Evolutionary conservation across 2,888 invertebrate species (phyloP).

Genomic region (Epirrhoe alternata): DNA sequence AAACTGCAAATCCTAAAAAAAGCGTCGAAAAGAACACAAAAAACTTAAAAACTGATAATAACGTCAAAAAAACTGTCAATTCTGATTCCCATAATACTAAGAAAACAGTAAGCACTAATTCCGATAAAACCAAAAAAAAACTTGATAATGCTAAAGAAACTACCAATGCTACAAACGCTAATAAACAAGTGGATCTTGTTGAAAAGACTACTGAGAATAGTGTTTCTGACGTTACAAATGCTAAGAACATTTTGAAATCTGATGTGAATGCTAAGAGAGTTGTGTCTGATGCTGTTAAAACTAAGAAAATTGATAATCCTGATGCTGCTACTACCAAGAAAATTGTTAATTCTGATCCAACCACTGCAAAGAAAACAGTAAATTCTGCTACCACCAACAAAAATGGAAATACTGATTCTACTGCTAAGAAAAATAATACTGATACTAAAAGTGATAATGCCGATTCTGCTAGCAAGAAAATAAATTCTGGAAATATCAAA

Average conservation of each 20-base stretch:
- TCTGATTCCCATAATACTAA: not conserved
- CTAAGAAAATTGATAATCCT: conserved; percentile 1
- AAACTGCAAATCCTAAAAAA: not conserved
- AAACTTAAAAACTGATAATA: not conserved
- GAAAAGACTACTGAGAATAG: too few relatives aligned
- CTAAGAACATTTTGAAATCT: conserved; percentile 17
- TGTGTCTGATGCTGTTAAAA: not conserved
- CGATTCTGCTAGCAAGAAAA: conserved; percentile 1
- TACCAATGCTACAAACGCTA: conserved; percentile 4
- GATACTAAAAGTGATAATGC: conserved; percentile 9
- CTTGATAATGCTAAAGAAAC: not conserved
- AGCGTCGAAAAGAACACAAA: not conserved
- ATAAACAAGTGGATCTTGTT: too few relatives aligned
- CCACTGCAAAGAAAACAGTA: not conserved
- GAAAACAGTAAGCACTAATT: not conserved
- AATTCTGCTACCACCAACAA: conserved; percentile 9
- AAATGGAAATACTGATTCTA: conserved; percentile 12
- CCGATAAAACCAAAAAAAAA: not conserved
- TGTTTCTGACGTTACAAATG: too few relatives aligned
- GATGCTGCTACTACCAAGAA: not conserved
- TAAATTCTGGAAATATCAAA: not conserved
- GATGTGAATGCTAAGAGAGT: too few relatives aligned
- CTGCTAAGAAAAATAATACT: conserved; percentile 3
- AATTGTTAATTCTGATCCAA: not conserved
- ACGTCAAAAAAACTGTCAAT: not conserved